Conservation (phyloP, 2,797 vertebrate genomes). For the Lepilemur ruficaudatus region DNA sequence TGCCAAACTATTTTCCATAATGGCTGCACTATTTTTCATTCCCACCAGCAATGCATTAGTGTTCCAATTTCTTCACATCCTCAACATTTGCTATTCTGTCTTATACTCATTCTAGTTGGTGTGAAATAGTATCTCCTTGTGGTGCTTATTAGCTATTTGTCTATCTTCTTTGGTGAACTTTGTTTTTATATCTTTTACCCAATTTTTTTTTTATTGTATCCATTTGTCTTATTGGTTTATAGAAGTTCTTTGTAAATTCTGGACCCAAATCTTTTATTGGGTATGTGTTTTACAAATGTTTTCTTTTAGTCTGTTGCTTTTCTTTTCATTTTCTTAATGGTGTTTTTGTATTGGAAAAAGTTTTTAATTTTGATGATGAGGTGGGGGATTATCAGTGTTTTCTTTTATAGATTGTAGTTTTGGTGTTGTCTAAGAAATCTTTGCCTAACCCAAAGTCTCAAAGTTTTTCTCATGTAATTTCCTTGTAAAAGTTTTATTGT, state of each 20-base stretch:
- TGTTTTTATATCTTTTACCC: not conserved
- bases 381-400: not conserved
- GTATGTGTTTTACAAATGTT: not conserved
- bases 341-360: not conserved
- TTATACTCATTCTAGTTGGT: not conserved
- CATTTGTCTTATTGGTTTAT: not conserved
- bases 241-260: conserved; percentile 16
- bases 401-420: not conserved
- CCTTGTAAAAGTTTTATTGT: not conserved
- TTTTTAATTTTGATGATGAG: not conserved
- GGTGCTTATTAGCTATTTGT: not conserved
- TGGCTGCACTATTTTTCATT: not conserved
- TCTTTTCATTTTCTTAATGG: not conserved
- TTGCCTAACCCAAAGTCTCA: not conserved
- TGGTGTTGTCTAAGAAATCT: not conserved
- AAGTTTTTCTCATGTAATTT: not conserved
- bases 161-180: not conserved
- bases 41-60: not conserved
- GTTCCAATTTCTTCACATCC: not conserved
- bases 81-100: not conserved
- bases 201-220: not conserved
- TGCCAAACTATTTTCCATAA: too few species aligned
- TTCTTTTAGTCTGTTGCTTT: not conserved
- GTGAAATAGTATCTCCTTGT: not conserved
- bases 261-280: not conserved